These are phyloP conservation scores for Lamprotornis superbus DNA, from an alignment of 2,113 vertebrate genomes.

Conservation along the genomic window DNA sequence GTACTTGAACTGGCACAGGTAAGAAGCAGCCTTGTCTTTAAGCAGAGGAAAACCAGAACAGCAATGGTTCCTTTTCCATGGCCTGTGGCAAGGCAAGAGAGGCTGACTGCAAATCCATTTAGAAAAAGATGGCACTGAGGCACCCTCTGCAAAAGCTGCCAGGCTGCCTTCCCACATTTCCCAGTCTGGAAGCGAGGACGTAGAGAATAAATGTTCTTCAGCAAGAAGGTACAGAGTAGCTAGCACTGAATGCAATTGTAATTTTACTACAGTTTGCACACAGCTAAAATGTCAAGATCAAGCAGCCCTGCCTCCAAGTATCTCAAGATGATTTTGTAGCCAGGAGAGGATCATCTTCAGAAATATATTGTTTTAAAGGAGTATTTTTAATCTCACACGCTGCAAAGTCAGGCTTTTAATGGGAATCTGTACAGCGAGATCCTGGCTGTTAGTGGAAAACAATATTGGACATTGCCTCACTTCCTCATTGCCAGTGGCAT, in stretches of 20 bases:
- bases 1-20: conserved; percentile 43
- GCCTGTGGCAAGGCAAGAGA: not conserved
- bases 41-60: not conserved
- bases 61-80: not conserved
- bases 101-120: not conserved
- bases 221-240: not conserved
- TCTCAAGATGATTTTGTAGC: not conserved
- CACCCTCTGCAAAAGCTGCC: not conserved
- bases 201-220: not conserved
- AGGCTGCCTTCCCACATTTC: not conserved
- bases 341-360: conserved; percentile 1
- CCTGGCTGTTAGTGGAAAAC: conserved; percentile 16
- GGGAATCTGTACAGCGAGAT: not conserved
- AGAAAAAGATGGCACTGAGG: not conserved
- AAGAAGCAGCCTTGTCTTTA: conserved; percentile 36
- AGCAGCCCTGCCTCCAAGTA: not conserved
- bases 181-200: not conserved
- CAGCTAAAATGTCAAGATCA: not conserved
- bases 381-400: not conserved
- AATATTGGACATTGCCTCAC: conserved; percentile 1
- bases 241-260: not conserved
- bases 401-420: conserved; percentile 14
- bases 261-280: not conserved
- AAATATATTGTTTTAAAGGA: not conserved
- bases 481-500: not conserved